These are phyloP conservation scores for Siniperca undulata DNA, from an alignment of 2,797 vertebrate species.

Conservation along the genomic window DNA sequence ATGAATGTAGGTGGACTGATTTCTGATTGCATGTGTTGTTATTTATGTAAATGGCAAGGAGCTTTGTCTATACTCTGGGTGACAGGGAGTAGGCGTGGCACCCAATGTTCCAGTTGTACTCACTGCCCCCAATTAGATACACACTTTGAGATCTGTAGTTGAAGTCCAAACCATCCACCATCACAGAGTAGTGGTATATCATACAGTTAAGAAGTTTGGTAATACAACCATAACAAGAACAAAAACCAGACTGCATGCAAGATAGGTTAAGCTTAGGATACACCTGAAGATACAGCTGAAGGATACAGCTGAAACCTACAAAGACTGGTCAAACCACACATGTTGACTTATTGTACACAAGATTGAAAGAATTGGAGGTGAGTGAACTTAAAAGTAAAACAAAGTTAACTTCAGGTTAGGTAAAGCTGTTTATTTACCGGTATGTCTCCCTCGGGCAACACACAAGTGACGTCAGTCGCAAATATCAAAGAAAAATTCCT, in stretches of 20 bases:
- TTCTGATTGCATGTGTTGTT: slow-evolving; percentile 8
- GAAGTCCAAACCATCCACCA: not conserved
- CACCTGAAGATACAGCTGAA: slow-evolving; percentile 7
- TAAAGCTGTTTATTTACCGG: not conserved
- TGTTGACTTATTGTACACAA: not conserved
- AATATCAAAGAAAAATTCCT: too few species aligned
- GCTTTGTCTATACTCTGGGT: slow-evolving; percentile 1
- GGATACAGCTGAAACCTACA: not conserved
- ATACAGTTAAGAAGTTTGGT: not conserved
- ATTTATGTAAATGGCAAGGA: slow-evolving; percentile 4
- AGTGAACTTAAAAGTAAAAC: not conserved
- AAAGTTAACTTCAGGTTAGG: too few species aligned
- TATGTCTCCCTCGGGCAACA: not conserved
- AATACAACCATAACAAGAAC: not conserved
- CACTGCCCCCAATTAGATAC: not conserved
- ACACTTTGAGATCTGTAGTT: slow-evolving; percentile 13
- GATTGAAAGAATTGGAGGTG: not conserved
- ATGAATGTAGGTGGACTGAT: slow-evolving; percentile 9
- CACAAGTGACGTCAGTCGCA: too few species aligned
- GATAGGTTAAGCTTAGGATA: not conserved
- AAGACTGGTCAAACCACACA: not conserved
- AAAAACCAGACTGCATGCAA: not conserved
- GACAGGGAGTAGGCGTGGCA: not conserved
- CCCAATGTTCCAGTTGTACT: slow-evolving; percentile 9
- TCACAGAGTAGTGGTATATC: not conserved